Evolutionary conservation across 2,113 vertebrate species (phyloP), one percentile per base, ranked within the genome.

Genomic region (Amphiprion percula): DNA sequence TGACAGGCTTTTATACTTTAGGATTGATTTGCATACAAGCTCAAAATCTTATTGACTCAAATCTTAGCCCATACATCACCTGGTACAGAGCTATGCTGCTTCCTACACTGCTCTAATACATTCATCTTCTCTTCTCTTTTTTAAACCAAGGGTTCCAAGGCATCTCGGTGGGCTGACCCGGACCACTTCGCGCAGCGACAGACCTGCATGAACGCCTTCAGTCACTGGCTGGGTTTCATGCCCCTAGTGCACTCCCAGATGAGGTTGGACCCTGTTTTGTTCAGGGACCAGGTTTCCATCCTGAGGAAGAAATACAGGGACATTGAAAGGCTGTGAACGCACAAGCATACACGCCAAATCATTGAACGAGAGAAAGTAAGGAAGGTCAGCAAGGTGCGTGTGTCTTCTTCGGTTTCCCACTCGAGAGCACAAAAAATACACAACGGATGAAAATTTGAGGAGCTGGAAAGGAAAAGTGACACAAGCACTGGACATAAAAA

Each of bases 201-300:
- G 94, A 94, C 92, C 72, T 96, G 95, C 86, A 95, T 94, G 93
- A 95, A 94, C 64, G 86, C 89, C 67, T 96, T 95, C 88, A 88
- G 85, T 10, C 90, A 84, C 61, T 95, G 95, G 95, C 91, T 95
- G 53, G 95, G 95, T 21, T 93, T 93, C 92, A 95, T 96, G 95
- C 95, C 95, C 1, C 90, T 96, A 59, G 65, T 95, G 24, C 94
- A 94, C 88, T 96, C 95, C 53, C 95, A 95, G 89, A 92, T 96
- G 93, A 91, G 95, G 44, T 82, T 96, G 90, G 95, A 96, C 87
- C 95, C 95, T 0, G 88, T 95, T 66, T 77, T 96, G 70, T 96
- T 96, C 89, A 92, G 94, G 84, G 95, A 96, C 88, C 95, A 95
- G 83, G 95, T 96, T n/a, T 96, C 95, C 83, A 95, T 95, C 77